Evolutionary conservation across 2,113 vertebrate species (phyloP), one percentile per base, ranked within the genome.

Genomic region (Octodon degus): DNA sequence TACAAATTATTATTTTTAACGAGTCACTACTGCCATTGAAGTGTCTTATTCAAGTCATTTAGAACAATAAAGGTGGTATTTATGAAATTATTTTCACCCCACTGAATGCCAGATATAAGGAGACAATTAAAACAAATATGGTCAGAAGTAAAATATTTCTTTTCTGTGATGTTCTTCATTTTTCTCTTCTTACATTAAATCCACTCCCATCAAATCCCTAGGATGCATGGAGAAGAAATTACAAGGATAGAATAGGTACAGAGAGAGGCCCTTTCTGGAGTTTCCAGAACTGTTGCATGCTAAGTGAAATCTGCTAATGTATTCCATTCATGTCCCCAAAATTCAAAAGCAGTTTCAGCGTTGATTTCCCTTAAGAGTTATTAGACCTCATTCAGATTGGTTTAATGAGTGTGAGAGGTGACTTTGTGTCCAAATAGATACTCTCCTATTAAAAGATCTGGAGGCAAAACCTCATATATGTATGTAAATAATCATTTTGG

Each of bases 301-400:
- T 96, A 86, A 96, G 89, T 58, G 43, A 95, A 96, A 85, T 55
- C 92, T 63, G 86, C 89, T 96, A 97, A 96, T 97, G 74, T 86
- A 98, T 98, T 98, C 98, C 3, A 17, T 0, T 0, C 93, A 0
- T 95, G 97, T n/a, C 87, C 95, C 94, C 86, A 96, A 93, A 97
- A 97, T 82, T 93, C 85, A 32, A 96, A 97, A 97, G 91, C 92
- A 5, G 97, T 98, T 98, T 80, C 97, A 95, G 97, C 0, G 43
- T 2, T 97, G 98, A 98, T 98, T 98, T 98, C 98, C 98, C 97
- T 97, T 93, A 86, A 98, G 98, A 98, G 97, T 97, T 96, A 96
- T 98, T 96, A 97, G 97, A 68, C 90, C 97, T 98, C 94, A 32
- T 95, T 2, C 95, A 90, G 93, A 97, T 60, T 93, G 96, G 97